Evolutionary conservation across 1,140 invertebrate species (phyloP).

Genomic region (Chelonus insularis): DNA sequence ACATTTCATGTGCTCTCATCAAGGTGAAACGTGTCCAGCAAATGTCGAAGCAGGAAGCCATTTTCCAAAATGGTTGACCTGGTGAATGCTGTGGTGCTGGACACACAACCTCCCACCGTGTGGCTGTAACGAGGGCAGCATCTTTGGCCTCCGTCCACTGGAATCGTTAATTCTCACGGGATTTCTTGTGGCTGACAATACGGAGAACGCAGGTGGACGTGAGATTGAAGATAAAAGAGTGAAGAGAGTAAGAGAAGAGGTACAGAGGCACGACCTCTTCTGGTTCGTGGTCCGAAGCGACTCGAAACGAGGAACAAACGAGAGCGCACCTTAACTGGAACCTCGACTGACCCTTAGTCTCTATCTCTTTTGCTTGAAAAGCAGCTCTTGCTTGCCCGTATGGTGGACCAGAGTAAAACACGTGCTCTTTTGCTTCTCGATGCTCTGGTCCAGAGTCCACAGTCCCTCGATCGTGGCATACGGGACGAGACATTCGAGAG

Average conservation of each 20-base stretch:
- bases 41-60: conserved; percentile 15
- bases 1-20: conserved; percentile 8
- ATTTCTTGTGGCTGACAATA: conserved; percentile 35
- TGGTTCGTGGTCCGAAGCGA: conserved; percentile 14
- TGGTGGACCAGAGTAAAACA: background rate
- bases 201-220: conserved; percentile 12
- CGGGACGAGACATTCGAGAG: conserved; percentile 37
- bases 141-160: conserved; percentile 16
- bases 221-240: conserved; percentile 13
- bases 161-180: conserved; percentile 52
- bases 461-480: conserved; percentile 51
- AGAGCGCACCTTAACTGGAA: conserved; percentile 50
- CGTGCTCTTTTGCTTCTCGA: background rate
- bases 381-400: too few species aligned
- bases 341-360: conserved; percentile 30
- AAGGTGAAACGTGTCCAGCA: conserved; percentile 10
- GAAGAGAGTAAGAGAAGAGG: background rate
- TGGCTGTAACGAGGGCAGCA: background rate
- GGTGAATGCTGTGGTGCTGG: background rate
- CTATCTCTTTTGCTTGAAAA: background rate
- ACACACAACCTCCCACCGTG: background rate
- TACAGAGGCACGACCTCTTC: conserved; percentile 3
- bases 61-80: background rate
- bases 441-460: background rate
- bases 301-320: conserved; percentile 51